Base-by-base conservation (phyloP, 2,888 invertebrate genomes). In the Yponomeuta sedellus region DNA sequence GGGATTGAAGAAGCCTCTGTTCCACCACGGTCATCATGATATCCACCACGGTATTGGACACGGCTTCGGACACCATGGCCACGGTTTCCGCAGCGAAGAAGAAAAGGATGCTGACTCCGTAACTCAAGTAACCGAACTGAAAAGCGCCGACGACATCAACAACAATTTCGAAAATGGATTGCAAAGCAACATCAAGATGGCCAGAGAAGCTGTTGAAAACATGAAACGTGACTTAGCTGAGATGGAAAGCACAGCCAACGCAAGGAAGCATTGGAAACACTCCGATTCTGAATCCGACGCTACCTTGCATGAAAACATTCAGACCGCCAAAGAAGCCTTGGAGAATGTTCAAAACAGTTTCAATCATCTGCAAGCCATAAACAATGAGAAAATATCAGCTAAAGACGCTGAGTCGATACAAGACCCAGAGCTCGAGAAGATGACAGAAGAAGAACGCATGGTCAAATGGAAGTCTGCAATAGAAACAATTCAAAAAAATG, bases 181-280 rank as follows among this genome's bases (percentile, higher is more conserved):
- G 73, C 81, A 85, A 70, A 76, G 80, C n/a, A 88, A 80, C 67
- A 81, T 89, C 66, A 77, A 78, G 67, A 78, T 83, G 75, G 89
- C 88, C 19, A 87, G 85, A 69, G 83, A 84, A 77, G 88, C 88
- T 1, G 82, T 89, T n/a, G 83, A 88, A 70, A 81, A 78, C 66
- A 72, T 90, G 34, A 84, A 88, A 71, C 77, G 75, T 22, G 83
- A 87, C 68, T 70, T 88, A 44, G 73, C 77, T 65, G 80, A 76
- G 69, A 79, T 81, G 56, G 83, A 87, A 66, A 77, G 72, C 67
- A 71, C 75, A 28, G 70, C 67, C 64, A 77, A 75, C 20, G n/a
- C 34, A 70, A 67, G 61, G 40, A 66, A 70, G 3, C 68, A 73
- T 64, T 74, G 74, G 71, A 74, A 76, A 64, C 74, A 80, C 19